Evolutionary conservation across 2,888 invertebrate genomes (phyloP), one percentile per base, ranked within the genome.

Genomic region (Nemapogon koenigi): DNA sequence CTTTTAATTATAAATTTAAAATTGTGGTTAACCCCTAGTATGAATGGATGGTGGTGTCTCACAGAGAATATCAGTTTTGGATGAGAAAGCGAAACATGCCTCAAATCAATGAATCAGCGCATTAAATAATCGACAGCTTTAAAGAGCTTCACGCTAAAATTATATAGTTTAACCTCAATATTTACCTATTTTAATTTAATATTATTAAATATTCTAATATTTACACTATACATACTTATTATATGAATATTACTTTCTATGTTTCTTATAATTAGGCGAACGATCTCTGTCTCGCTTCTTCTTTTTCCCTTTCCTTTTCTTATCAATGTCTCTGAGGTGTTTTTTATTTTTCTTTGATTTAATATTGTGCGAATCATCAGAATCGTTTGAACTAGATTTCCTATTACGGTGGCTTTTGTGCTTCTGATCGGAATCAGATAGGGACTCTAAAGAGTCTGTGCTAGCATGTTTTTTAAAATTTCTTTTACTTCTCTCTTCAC

Each of bases 271-370:
- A 46, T 81, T 75, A 13, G 75, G 70, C 1, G 81, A 79, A 11
- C 81, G 70, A 52, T 76, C 81, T 47, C 78, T 67, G 40, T 83
- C 78, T 40, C 72, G 64, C 46, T 65, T 75, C 58, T 71, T 82
- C 52, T 83, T 82, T 43, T 81, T 79, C 2, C 83, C 83, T 50
- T 82, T 83, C 41, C 83, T 68, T 46, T 81, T 83, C 49, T 81
- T 83, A 48, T 81, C 82, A 46, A 72, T 81, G 46, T 82, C 83
- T 49, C 70, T 69, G 44, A 62, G 72, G n/a, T 52, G 50, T 38
- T 40, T 53, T 45, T 53, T 59, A 16, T 53, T 51, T 42, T 59
- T 64, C 43, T 62, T 73, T 3, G 59, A 64, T 36, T 66, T 73
- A 16, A 64, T 67, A 1, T 52, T 44, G 43, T 53, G 55, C 49